Base-by-base conservation (phyloP, 2,888 invertebrate species). In the Platypus cylindrus region DNA sequence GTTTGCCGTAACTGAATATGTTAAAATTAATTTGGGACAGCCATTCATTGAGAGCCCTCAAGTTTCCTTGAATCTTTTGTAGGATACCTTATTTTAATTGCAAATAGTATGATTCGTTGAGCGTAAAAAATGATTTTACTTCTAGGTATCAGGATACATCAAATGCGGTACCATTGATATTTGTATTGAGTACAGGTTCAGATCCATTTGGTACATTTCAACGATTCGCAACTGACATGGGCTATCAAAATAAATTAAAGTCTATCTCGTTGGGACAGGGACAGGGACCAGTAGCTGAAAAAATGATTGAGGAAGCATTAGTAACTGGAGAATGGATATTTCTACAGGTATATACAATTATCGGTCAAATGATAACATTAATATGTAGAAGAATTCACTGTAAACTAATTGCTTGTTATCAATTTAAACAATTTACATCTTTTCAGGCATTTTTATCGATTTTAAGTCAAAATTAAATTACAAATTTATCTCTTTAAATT, bases 261-360 rank as follows among this genome's bases (percentile, higher is more conserved):
- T 82, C 85, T 0, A 89, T 94, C 50, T 93, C 93, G 0, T 63
- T 94, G 7, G 93, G 93, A 1, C 80, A 81, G 54, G 93, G 93
- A 1, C 93, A 93, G 65, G 91, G 91, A 0, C 81, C 82, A 0
- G 73, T 85, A 3, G 93, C 93, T 1, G 83, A 89, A 53, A 75
- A 72, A 49, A 66, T 90, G 64, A 81, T 93, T 24, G 71, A 67
- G 14, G 63, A 64, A 33, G 90, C 83, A 2, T 67, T 73, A 46
- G 64, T 66, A 2, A 67, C 71, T 34, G 93, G 93, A 1, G 75
- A 82, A 44, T 94, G 94, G 94, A 74, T 94, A 5, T 84, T 90
- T 56, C 64, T 90, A 45, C 89, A 84, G 67, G 82, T 82, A 37
- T n/a, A n/a, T n/a, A n/a, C n/a, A n/a, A n/a, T n/a, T n/a, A n/a